Conservation (phyloP, 2,113 vertebrate species). For the Oplegnathus fasciatus region DNA sequence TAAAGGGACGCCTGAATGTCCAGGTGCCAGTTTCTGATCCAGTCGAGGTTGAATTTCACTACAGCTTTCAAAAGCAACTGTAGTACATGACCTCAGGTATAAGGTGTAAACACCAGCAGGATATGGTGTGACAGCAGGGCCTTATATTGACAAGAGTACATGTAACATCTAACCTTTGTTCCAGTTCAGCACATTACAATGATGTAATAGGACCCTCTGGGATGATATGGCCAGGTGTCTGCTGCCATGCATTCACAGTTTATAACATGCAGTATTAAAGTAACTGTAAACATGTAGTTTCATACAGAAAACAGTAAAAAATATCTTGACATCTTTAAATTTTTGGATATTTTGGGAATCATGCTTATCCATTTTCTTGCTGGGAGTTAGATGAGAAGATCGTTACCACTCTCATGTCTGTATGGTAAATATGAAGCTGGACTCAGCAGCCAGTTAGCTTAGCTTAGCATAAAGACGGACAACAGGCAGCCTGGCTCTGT, state of each 20-base stretch:
- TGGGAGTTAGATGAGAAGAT: neutral
- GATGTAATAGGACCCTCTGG: neutral
- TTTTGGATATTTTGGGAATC: neutral
- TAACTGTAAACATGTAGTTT: too few species aligned
- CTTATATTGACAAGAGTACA: neutral
- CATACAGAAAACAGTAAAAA: neutral
- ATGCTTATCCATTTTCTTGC: neutral
- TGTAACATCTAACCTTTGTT: constrained; percentile 15
- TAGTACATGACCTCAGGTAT: constrained; percentile 11
- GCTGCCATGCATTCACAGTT: neutral
- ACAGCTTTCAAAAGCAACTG: constrained; percentile 3
- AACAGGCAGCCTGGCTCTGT: neutral
- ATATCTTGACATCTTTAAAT: neutral
- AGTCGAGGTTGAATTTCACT: constrained; percentile 6
- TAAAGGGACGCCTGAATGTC: neutral
- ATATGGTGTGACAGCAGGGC: constrained; percentile 23
- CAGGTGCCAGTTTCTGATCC: neutral
- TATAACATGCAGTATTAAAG: neutral
- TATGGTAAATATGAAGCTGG: neutral
- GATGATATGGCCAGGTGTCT: neutral
- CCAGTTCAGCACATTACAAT: constrained; percentile 16
- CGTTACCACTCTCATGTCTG: neutral
- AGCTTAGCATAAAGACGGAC: neutral
- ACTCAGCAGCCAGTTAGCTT: neutral
- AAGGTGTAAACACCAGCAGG: neutral